A percentile compares a stretch with the other conserved stretches of the same genome.
These are phyloP conservation scores for Saturnia japonica DNA, from an alignment of 2,888 invertebrate genomes.

Conservation along the genomic window DNA sequence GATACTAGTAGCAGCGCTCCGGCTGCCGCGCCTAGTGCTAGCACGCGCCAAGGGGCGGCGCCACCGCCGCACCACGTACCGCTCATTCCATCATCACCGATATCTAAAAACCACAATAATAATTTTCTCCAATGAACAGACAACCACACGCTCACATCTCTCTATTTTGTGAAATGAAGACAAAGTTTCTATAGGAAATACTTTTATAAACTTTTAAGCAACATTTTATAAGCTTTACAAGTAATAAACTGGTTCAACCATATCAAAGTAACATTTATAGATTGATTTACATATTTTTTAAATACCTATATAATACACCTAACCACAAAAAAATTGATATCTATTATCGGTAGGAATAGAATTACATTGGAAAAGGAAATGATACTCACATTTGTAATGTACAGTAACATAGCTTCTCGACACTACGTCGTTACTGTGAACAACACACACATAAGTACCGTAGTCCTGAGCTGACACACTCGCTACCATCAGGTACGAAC, in stretches of 20 bases:
- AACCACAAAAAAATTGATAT: neutral
- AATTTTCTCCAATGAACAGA: neutral
- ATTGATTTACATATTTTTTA: neutral
- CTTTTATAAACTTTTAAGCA: too few relatives aligned
- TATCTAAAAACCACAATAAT: conserved; percentile 23
- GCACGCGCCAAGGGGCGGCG: conserved; percentile 81
- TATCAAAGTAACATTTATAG: neutral
- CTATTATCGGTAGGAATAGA: neutral
- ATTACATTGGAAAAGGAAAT: neutral
- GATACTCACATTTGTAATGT: conserved; percentile 77
- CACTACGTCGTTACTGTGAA: conserved; percentile 84
- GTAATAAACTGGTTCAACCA: neutral
- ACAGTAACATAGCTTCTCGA: conserved; percentile 77
- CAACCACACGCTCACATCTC: neutral
- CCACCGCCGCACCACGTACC: conserved; percentile 55
- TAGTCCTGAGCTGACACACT: conserved; percentile 84
- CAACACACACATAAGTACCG: conserved; percentile 86
- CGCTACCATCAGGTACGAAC: conserved; percentile 85
- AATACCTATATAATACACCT: neutral
- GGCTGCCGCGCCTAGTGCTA: conserved; percentile 76
- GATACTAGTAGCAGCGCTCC: conserved; percentile 75
- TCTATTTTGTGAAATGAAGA: too few relatives aligned
- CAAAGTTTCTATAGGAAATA: too few relatives aligned
- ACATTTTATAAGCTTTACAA: too few relatives aligned
- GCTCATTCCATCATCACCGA: conserved; percentile 29